Percentiles rank a stretch among this genome's conserved stretches.
phyloP scores from a whole-genome alignment of 2,113 vertebrate genomes.

The Myotis lucifugus region DNA sequence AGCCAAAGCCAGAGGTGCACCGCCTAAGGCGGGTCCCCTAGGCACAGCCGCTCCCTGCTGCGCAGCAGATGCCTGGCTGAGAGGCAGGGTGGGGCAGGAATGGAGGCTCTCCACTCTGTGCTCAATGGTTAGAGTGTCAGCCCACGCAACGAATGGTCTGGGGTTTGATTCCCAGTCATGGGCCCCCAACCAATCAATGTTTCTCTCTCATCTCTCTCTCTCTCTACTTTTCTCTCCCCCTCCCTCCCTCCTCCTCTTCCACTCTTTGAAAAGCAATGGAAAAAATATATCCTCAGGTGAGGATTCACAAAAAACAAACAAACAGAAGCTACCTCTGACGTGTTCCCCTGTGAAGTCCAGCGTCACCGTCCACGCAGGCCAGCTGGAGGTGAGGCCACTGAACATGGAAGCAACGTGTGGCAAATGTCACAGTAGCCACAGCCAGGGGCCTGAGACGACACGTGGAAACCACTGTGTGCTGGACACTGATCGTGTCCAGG shows the following conservation, averaged over 20 bases:
- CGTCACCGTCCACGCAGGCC: background rate
- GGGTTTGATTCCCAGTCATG: too few species aligned
- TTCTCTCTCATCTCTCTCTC: too few species aligned
- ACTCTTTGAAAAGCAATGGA: too few species aligned
- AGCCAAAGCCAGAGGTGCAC: background rate
- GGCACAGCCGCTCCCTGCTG: too few species aligned
- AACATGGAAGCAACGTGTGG: constrained; percentile 9
- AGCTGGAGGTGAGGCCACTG: constrained; percentile 27
- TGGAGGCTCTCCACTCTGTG: background rate
- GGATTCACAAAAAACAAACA: too few species aligned
- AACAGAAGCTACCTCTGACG: constrained; percentile 28
- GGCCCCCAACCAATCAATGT: too few species aligned
- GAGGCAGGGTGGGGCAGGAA: background rate
- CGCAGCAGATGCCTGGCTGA: too few species aligned
- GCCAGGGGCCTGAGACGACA: constrained; percentile 38
- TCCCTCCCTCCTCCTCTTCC: too few species aligned
- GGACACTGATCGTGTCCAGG: constrained; percentile 57
- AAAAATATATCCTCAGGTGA: too few species aligned
- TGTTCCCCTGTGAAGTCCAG: constrained; percentile 35
- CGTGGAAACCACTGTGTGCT: constrained; percentile 5
- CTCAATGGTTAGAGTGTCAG: too few species aligned
- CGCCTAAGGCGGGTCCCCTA: background rate
- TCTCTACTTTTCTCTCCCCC: too few species aligned
- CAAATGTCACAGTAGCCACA: constrained; percentile 48
- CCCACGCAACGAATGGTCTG: too few species aligned